Evolutionary conservation across 2,797 vertebrate genomes (phyloP).

Genomic region (Coranthus polyacanthus): DNA sequence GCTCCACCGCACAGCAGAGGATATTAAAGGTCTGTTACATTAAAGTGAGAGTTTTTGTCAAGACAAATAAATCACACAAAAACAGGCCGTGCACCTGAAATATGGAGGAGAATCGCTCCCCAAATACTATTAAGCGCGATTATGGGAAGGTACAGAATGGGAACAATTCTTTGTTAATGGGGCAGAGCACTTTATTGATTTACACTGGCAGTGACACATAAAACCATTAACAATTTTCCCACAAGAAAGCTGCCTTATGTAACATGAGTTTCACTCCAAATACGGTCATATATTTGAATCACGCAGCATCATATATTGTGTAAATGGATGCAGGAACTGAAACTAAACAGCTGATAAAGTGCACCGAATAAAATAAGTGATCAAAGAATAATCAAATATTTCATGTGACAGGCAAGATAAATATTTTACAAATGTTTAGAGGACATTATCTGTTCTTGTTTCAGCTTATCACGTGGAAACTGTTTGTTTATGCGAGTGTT

Average conservation of each 20-base stretch:
- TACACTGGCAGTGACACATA: constrained; percentile 53
- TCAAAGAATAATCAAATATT: constrained; percentile 41
- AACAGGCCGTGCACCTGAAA: constrained; percentile 1
- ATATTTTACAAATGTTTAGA: constrained; percentile 47
- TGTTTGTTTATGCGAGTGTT: constrained; percentile 28
- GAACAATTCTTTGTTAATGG: constrained; percentile 42
- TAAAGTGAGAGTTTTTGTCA: constrained; percentile 18
- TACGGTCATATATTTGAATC: constrained; percentile 41
- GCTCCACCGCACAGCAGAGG: constrained; percentile 4
- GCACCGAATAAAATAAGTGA: constrained; percentile 6
- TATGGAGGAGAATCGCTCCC: constrained; percentile 6
- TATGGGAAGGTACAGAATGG: constrained; percentile 9
- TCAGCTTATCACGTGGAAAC: constrained; percentile 19
- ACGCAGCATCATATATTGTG: constrained; percentile 8
- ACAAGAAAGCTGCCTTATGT: constrained; percentile 51
- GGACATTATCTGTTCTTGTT: constrained; percentile 39
- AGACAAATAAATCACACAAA: constrained; percentile 38
- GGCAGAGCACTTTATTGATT: constrained; percentile 55
- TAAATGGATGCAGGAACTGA: constrained; percentile 24
- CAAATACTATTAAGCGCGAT: constrained; percentile 29
- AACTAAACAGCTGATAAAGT: constrained; percentile 51
- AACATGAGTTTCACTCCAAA: constrained; percentile 55
- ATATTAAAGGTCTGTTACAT: constrained; percentile 26
- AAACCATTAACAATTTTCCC: constrained; percentile 61
- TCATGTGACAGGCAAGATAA: constrained; percentile 22